A percentile compares a stretch with the other conserved stretches of the same genome.
Conservation (phyloP, 2,113 vertebrate species). For the Rhea americana region DNA sequence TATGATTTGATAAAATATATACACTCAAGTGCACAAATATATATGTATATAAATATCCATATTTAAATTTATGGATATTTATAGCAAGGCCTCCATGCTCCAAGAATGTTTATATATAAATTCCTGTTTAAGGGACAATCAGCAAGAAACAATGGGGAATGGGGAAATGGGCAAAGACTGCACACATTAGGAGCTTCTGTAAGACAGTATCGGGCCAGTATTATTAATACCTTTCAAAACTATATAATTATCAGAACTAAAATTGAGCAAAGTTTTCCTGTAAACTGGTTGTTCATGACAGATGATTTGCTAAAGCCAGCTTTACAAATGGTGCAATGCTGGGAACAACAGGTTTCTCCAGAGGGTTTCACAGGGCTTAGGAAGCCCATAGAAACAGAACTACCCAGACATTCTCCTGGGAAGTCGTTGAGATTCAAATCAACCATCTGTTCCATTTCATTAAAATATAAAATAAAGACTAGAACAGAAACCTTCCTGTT, state of each 20-base stretch:
- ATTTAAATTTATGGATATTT: conserved; percentile 22
- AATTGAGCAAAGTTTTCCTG: background rate
- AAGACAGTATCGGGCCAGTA: conserved; percentile 4
- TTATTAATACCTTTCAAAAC: background rate
- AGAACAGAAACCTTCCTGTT: background rate
- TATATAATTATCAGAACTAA: background rate
- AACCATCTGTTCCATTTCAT: background rate
- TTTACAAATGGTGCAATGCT: accelerated
- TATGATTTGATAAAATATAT: background rate
- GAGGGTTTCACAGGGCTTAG: background rate
- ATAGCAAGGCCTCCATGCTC: background rate
- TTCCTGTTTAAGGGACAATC: background rate
- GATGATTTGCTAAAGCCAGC: background rate
- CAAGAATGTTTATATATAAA: background rate
- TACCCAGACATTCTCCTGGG: background rate
- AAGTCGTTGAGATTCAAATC: background rate
- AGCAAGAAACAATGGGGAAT: background rate
- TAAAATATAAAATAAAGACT: background rate
- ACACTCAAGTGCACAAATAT: background rate
- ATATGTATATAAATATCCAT: background rate
- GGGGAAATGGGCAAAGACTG: background rate
- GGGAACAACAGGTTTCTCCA: background rate
- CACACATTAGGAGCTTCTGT: background rate
- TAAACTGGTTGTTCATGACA: background rate
- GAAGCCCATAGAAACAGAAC: background rate